A percentile compares a stretch with the other conserved stretches of the same genome.
These are phyloP conservation scores for Zenarchopterus dispar DNA, from an alignment of 2,797 vertebrate species.

Conservation along the genomic window DNA sequence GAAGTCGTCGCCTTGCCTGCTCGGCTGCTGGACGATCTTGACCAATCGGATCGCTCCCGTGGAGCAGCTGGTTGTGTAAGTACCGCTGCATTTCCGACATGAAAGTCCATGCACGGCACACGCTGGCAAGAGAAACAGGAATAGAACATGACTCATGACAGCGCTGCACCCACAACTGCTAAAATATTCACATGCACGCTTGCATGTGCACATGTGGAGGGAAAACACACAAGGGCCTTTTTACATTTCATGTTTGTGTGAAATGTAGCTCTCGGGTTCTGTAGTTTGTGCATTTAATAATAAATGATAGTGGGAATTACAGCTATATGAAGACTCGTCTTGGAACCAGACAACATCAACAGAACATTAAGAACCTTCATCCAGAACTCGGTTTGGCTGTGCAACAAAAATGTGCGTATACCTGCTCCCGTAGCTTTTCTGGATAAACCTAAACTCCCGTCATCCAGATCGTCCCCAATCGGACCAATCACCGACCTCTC, in stretches of 20 bases:
- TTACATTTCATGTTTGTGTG: neutral
- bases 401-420: too few relatives aligned
- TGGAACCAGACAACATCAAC: neutral
- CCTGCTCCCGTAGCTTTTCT: too few relatives aligned
- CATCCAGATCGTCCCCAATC: too few relatives aligned
- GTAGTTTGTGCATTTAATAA: neutral
- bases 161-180: conserved; percentile 3
- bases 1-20: neutral
- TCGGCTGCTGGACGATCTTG: neutral
- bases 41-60: conserved; percentile 5
- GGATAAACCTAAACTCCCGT: too few relatives aligned
- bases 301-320: neutral
- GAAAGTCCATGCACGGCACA: conserved; percentile 11
- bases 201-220: neutral
- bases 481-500: too few relatives aligned
- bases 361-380: too few relatives aligned
- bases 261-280: too few relatives aligned
- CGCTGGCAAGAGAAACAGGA: conserved; percentile 20
- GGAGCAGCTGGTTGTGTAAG: conserved; percentile 28
- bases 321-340: neutral
- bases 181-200: conserved; percentile 11
- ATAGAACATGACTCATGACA: conserved; percentile 41
- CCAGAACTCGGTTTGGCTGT: too few relatives aligned
- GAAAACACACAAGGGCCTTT: neutral
- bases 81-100: conserved; percentile 22